These are phyloP conservation scores for Oikopleura dioica DNA, from an alignment of 23 tunicate species.

Conservation along the genomic window DNA sequence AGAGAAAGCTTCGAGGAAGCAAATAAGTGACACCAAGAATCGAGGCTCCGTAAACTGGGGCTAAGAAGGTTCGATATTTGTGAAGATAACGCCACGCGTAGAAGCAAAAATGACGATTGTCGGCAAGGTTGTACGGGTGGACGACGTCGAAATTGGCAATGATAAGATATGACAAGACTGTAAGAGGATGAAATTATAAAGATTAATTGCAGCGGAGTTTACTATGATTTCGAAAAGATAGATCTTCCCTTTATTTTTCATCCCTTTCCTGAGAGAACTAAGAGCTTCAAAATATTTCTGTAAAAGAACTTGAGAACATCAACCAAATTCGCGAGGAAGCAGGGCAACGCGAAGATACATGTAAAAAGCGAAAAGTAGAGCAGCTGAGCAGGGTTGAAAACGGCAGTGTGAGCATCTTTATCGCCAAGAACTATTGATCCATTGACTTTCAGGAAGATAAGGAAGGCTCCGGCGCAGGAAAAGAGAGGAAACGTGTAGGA, in stretches of 20 bases:
- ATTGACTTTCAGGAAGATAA: background rate
- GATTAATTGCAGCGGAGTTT: background rate
- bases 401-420: background rate
- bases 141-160: background rate
- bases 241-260: too few relatives aligned
- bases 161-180: background rate
- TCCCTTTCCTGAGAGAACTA: too few relatives aligned
- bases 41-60: background rate
- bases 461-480: background rate
- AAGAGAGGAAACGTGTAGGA: background rate
- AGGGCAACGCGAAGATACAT: background rate
- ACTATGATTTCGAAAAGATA: background rate
- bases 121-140: background rate
- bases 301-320: too few relatives aligned
- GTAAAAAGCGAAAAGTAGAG: background rate
- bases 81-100: background rate
- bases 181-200: background rate
- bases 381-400: background rate
- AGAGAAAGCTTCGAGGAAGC: too few relatives aligned
- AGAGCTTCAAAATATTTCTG: too few relatives aligned
- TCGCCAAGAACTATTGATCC: background rate
- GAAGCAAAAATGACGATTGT: background rate
- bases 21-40: background rate
- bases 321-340: too few relatives aligned
- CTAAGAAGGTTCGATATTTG: background rate